A percentile compares a stretch with the other conserved stretches of the same genome.
Conservation (phyloP, 2,113 vertebrate species). For the Thamnophis sirtalis region DNA sequence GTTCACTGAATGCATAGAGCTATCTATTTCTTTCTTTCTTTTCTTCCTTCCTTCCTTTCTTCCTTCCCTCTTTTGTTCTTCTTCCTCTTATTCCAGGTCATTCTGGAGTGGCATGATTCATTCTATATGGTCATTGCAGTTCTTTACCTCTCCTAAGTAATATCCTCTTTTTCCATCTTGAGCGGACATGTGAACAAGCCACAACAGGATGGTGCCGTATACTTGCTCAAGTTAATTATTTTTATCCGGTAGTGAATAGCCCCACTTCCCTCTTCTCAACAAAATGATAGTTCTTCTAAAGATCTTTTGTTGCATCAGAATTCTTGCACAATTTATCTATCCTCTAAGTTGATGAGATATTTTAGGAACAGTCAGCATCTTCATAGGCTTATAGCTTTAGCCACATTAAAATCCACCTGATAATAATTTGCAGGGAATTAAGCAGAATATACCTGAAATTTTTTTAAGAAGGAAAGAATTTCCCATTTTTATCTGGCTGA, state of each 20-base stretch:
- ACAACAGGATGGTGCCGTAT: conserved; percentile 52
- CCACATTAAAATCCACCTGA: background rate
- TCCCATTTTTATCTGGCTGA: background rate
- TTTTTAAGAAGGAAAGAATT: background rate
- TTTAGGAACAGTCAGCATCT: background rate
- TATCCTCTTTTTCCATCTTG: conserved; percentile 57
- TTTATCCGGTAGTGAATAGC: conserved; percentile 54
- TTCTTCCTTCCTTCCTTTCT: no score
- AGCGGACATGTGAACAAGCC: conserved; percentile 61
- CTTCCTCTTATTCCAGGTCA: background rate
- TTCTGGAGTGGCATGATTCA: conserved; percentile 40
- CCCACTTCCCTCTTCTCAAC: conserved; percentile 58
- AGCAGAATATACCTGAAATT: background rate
- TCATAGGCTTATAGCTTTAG: background rate
- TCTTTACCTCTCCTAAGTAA: conserved; percentile 56
- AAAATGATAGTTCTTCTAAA: conserved; percentile 47
- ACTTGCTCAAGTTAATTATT: conserved; percentile 66
- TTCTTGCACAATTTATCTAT: background rate
- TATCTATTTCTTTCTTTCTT: background rate
- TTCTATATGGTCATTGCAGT: conserved; percentile 39
- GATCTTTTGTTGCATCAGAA: conserved; percentile 3
- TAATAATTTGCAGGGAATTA: background rate
- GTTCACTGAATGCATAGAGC: conserved; percentile 16
- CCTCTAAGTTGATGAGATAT: background rate
- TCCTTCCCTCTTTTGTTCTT: background rate